Percentiles rank a stretch among this genome's conserved stretches.
Conservation (phyloP, 2,888 invertebrate genomes). For the Papilio gigon region DNA sequence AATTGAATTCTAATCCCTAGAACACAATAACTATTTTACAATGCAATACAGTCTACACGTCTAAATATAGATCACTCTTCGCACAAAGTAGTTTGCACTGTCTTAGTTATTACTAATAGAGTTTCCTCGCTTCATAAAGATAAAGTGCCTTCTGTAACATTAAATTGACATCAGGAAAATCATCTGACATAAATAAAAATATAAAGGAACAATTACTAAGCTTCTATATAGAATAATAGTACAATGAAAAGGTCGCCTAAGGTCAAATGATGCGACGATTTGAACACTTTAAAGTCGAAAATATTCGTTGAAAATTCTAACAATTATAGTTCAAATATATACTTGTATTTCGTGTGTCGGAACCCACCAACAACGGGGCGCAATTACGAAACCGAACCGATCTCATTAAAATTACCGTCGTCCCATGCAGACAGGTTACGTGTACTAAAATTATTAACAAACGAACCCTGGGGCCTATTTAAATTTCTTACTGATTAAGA, state of each 20-base stretch:
- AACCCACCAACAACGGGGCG: background rate
- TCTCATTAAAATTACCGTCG: slow-evolving; percentile 59
- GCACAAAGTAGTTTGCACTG: background rate
- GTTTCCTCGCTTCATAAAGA: background rate
- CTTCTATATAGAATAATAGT: no score
- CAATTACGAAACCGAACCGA: slow-evolving; percentile 59
- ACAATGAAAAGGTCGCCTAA: no score
- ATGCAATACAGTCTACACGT: slow-evolving; percentile 3
- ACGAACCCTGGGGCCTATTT: slow-evolving; percentile 50
- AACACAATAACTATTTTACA: slow-evolving; percentile 20
- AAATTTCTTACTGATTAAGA: slow-evolving; percentile 52
- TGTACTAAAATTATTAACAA: slow-evolving; percentile 48
- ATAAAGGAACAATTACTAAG: background rate
- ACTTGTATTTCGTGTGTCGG: background rate
- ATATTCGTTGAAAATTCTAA: background rate
- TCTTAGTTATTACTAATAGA: background rate
- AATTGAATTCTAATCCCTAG: background rate
- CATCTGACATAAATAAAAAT: background rate
- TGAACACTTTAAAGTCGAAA: background rate
- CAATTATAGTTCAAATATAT: background rate
- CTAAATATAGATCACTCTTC: slow-evolving; percentile 9
- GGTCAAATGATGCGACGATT: no score
- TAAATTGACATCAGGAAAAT: background rate
- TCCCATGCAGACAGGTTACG: slow-evolving; percentile 53
- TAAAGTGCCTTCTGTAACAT: no score